Evolutionary conservation across 2,797 vertebrate species (phyloP), one percentile per base, ranked within the genome.

Genomic region (Nyctalus aviator): DNA sequence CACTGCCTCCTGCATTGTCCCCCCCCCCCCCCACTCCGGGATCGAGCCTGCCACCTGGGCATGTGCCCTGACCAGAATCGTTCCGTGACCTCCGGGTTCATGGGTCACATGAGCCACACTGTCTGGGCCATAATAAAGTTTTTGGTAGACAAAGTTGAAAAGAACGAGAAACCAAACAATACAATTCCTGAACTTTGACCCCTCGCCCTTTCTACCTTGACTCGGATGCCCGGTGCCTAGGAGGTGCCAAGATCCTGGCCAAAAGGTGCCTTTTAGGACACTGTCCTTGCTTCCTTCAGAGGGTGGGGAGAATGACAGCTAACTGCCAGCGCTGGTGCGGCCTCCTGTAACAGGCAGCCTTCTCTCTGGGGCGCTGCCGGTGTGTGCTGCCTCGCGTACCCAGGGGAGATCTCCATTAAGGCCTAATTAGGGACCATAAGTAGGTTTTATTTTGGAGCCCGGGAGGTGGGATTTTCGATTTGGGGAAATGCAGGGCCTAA

Each of bases 391-490:
- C 94, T 91, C 41, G 35, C 9, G 59, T 15, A 57, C 86, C 94
- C 93, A 90, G 93, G 92, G 92, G 93, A 96, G 92, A 85, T 93
- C 79, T 88, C 94, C 97, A 96, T 96, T 89, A 84, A 92, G 90
- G 72, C 57, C 37, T 90, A 88, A 84, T 96, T 96, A 96, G 90
- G 84, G 50, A 2, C 92, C 81, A 84, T 79, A 93, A 96, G 94
- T 77, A 89, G 84, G 89, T 88, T 91, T 96, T 91, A 69, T 96
- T 97, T 97, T 68, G 3, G 90, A 90, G 72, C 85, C 84, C 73
- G 59, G 96, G 89, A 96, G 95, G 88, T 94, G 85, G 91, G 88
- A 93, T 83, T 95, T 94, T 86, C 46, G 53, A 83, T 90, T 81
- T 96, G 71, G 93, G 77, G 89, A 92, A 94, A 81, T 48, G 50